Conservation (phyloP, 2,797 vertebrate genomes). For the Liasis olivaceus region DNA sequence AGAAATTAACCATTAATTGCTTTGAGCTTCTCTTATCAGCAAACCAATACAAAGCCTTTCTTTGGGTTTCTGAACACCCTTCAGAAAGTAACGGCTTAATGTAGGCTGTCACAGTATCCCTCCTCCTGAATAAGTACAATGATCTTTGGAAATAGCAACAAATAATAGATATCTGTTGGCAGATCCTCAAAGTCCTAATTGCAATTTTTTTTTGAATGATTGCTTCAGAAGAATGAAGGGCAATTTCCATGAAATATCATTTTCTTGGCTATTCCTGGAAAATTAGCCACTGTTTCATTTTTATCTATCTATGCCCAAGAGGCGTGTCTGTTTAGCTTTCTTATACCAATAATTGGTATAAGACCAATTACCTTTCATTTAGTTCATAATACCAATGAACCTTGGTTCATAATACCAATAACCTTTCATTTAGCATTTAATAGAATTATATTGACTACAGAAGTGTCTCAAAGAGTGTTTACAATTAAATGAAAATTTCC, state of each 20-base stretch:
- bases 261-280: constrained; percentile 10
- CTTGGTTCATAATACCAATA: no score
- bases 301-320: not conserved
- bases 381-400: not conserved
- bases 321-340: not conserved
- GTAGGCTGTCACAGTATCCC: not conserved
- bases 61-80: not conserved
- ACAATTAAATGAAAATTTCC: not conserved
- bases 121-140: not conserved
- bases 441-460: not conserved
- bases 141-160: not conserved
- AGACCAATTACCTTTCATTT: no score
- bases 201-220: not conserved
- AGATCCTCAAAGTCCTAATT: not conserved
- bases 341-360: not conserved
- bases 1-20: not conserved
- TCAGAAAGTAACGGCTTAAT: not conserved
- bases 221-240: constrained; percentile 4
- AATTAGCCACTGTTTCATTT: not conserved
- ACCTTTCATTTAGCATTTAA: not conserved
- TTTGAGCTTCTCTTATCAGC: not conserved
- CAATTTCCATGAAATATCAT: constrained; percentile 2
- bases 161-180: not conserved
- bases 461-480: not conserved
- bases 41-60: not conserved